Conservation (phyloP, 2,797 vertebrate genomes). For the Petrocephalus sullivani region DNA sequence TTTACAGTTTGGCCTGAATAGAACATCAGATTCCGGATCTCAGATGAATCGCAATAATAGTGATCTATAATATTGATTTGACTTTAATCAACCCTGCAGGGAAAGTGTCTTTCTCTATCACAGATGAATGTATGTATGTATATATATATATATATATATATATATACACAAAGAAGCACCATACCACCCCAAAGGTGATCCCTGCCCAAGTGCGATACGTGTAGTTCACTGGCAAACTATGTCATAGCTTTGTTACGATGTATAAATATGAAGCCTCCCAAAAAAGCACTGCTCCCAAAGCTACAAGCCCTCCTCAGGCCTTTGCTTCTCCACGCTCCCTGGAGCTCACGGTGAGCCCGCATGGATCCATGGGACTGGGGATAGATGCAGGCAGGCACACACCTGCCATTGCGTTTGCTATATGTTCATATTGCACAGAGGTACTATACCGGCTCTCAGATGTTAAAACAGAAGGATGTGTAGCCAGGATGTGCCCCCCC, state of each 20-base stretch:
- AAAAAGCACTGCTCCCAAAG: background rate
- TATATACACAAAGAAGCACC: background rate
- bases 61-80: background rate
- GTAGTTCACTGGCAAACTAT: background rate
- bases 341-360: background rate
- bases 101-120: background rate
- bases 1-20: background rate
- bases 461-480: background rate
- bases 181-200: background rate
- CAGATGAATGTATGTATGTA: too few species aligned
- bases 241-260: background rate
- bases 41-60: background rate
- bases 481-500: too few species aligned
- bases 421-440: background rate
- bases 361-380: background rate
- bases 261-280: background rate
- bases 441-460: background rate
- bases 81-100: background rate
- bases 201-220: background rate
- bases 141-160: too few species aligned
- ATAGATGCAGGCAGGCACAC: background rate
- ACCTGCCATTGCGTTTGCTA: background rate
- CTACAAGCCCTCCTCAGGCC: background rate
- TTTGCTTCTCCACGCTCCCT: background rate
- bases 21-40: background rate